Percentiles rank a stretch among this genome's conserved stretches.
Evolutionary conservation across 2,888 invertebrate genomes (phyloP).

Genomic region (Polia nebulosa): DNA sequence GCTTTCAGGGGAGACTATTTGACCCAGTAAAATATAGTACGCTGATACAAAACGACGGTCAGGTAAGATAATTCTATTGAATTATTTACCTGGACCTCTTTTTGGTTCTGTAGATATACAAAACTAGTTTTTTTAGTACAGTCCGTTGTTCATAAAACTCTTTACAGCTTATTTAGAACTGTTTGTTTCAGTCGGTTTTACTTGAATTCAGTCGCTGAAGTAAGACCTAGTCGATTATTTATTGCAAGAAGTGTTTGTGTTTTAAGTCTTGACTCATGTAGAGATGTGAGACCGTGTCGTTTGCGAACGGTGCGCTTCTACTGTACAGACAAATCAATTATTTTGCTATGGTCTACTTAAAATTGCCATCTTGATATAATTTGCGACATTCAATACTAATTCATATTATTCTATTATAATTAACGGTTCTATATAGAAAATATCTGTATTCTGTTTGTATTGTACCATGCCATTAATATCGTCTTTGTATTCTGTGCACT

Average conservation of each 20-base stretch:
- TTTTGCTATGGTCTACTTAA: neutral
- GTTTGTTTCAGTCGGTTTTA: slow-evolving; percentile 27
- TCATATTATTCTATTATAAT: neutral
- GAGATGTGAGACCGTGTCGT: neutral
- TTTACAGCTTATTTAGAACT: slow-evolving; percentile 39
- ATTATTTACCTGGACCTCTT: slow-evolving; percentile 55
- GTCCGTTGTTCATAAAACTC: slow-evolving; percentile 40
- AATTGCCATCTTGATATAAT: neutral
- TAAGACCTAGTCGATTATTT: neutral
- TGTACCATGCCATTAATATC: slow-evolving; percentile 15
- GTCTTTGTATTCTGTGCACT: slow-evolving; percentile 14
- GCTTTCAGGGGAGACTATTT: slow-evolving; percentile 48
- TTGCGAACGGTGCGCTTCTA: neutral
- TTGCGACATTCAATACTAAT: neutral
- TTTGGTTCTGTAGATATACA: slow-evolving; percentile 38
- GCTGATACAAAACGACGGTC: slow-evolving; percentile 59
- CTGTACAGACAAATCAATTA: neutral
- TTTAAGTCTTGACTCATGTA: neutral
- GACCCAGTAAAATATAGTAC: slow-evolving; percentile 44
- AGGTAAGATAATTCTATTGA: slow-evolving; percentile 49
- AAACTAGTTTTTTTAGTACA: slow-evolving; percentile 45
- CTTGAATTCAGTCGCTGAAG: slow-evolving; percentile 2
- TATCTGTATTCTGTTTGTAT: slow-evolving; percentile 8
- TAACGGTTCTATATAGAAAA: neutral
- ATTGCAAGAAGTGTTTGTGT: neutral